phyloP scores from a whole-genome alignment of 2,888 invertebrate species.

The Leucophenga montana region DNA sequence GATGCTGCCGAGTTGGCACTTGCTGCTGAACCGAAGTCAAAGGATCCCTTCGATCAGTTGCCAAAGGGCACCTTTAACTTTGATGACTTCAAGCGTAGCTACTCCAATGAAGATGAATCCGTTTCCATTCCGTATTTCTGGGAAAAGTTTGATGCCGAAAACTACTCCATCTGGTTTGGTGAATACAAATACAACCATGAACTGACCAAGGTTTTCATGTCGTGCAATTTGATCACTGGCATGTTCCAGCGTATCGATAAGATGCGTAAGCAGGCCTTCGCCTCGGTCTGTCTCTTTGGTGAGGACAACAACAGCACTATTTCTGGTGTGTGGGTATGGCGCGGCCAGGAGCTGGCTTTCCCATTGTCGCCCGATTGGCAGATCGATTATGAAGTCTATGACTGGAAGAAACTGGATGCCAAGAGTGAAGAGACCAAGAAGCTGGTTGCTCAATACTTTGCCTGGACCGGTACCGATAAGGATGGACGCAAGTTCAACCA shows the following conservation, averaged over 20 bases:
- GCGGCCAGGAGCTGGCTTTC: slow-evolving; percentile 95
- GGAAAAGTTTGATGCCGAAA: slow-evolving; percentile 96
- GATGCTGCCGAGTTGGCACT: slow-evolving; percentile 81
- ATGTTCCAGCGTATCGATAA: slow-evolving; percentile 99
- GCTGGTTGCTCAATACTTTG: slow-evolving; percentile 90
- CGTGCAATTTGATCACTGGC: slow-evolving; percentile 96
- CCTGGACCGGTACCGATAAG: slow-evolving; percentile 91
- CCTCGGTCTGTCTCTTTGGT: slow-evolving; percentile 94
- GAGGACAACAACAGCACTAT: slow-evolving; percentile 92
- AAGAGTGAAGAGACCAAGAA: slow-evolving; percentile 86
- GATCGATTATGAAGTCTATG: slow-evolving; percentile 96
- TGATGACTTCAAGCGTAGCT: slow-evolving; percentile 97
- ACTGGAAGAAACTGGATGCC: slow-evolving; percentile 94
- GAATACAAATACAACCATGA: slow-evolving; percentile 98
- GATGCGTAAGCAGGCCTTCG: slow-evolving; percentile 97
- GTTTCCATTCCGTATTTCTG: slow-evolving; percentile 98
- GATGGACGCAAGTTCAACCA: slow-evolving; percentile 95
- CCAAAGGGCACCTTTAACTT: slow-evolving; percentile 95
- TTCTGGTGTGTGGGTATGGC: slow-evolving; percentile 98
- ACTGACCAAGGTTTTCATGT: slow-evolving; percentile 95
- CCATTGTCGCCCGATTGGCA: slow-evolving; percentile 93
- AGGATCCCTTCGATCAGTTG: slow-evolving; percentile 92
- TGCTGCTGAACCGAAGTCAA: slow-evolving; percentile 85
- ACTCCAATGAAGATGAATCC: slow-evolving; percentile 95
- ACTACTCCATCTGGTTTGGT: slow-evolving; percentile 97